Percentiles rank a stretch among this genome's conserved stretches.
phyloP scores from a whole-genome alignment of 23 tunicate species.

The Styela plicata region DNA sequence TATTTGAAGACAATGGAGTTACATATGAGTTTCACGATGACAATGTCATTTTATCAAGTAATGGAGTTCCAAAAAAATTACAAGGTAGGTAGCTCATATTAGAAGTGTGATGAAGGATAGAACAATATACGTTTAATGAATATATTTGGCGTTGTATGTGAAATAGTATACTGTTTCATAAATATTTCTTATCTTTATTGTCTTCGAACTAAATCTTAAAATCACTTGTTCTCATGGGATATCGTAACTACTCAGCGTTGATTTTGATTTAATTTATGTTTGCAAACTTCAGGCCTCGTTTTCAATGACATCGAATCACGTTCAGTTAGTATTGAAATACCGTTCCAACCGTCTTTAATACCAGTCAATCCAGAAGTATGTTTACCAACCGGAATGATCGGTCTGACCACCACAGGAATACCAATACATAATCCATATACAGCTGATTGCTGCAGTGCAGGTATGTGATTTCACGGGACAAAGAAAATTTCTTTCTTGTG shows the following conservation, averaged over 20 bases:
- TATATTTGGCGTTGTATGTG: too few species aligned
- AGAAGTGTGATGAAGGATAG: too few species aligned
- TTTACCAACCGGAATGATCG: slow-evolving; percentile 19
- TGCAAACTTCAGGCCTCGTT: neutral
- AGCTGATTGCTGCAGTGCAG: slow-evolving; percentile 22
- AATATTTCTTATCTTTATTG: too few species aligned
- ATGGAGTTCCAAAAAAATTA: neutral
- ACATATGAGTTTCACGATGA: neutral
- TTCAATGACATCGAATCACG: neutral
- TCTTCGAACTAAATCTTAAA: too few species aligned
- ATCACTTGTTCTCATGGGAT: too few species aligned
- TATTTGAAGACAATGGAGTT: neutral
- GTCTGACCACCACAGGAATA: slow-evolving; percentile 8
- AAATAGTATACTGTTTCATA: too few species aligned
- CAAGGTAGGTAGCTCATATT: too few species aligned
- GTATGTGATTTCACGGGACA: slow-evolving; percentile 13
- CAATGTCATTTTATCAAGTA: neutral
- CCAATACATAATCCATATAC: slow-evolving; percentile 27
- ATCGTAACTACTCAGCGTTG: too few species aligned
- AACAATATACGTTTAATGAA: too few species aligned
- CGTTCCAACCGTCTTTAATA: neutral
- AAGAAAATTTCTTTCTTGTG: too few species aligned
- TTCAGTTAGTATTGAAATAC: neutral
- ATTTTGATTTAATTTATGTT: too few species aligned
- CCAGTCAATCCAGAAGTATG: slow-evolving; percentile 5